Conservation (phyloP, 2,888 invertebrate species). For the Hipparchia sbordonii region DNA sequence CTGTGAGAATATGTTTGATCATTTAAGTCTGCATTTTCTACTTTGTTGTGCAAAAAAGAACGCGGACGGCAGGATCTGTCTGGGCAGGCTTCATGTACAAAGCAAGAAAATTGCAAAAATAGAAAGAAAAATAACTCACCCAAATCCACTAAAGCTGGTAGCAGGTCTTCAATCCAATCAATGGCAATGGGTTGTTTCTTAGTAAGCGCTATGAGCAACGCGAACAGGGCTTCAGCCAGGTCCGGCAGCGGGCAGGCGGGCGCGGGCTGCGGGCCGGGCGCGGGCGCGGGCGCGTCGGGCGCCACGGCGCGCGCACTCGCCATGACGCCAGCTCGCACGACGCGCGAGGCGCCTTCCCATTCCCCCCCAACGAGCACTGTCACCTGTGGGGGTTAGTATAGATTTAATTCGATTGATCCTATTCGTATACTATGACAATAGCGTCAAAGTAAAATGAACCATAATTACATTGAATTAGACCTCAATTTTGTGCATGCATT, state of each 20-base stretch:
- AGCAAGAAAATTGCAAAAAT: no score
- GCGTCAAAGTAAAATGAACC: no score
- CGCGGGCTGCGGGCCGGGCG: slow-evolving; percentile 81
- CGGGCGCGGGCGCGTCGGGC: slow-evolving; percentile 76
- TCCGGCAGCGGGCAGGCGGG: slow-evolving; percentile 77
- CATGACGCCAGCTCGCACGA: slow-evolving; percentile 55
- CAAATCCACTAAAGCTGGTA: slow-evolving; percentile 61
- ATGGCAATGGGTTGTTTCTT: slow-evolving; percentile 84
- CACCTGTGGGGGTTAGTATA: slow-evolving; percentile 24
- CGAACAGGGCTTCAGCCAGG: slow-evolving; percentile 87
- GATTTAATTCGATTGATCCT: no score
- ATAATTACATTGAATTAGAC: no score
- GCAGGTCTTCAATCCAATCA: slow-evolving; percentile 61
- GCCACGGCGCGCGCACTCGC: slow-evolving; percentile 49
- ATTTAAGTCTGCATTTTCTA: no score
- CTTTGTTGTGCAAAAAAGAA: no score
- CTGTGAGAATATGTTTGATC: no score
- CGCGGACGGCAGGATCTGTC: no score
- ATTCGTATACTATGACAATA: no score
- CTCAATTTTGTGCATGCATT: no score
- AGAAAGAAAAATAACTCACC: slow-evolving; percentile 48
- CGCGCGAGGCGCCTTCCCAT: slow-evolving; percentile 56
- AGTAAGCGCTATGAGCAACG: slow-evolving; percentile 84
- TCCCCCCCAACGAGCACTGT: slow-evolving; percentile 66
- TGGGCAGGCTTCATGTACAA: not conserved